Conservation (phyloP, 23 tunicate species). For the Halocynthia aurantium region DNA sequence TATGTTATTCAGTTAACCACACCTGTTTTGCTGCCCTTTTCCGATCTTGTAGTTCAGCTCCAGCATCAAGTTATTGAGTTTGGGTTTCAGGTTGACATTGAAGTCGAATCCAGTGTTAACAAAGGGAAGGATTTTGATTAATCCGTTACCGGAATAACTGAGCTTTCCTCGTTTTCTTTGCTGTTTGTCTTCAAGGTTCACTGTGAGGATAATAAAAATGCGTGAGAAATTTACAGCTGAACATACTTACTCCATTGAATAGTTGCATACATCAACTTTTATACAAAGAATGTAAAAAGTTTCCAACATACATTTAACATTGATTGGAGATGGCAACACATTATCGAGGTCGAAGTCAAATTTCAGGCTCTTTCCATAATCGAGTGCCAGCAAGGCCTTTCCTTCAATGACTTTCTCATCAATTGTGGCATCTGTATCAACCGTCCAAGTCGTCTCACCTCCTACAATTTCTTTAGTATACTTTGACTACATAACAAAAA, state of each 20-base stretch:
- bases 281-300: no score
- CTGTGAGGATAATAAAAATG: conserved; percentile 23
- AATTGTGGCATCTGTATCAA: no score
- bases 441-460: no score
- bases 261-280: no score
- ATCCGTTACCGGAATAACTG: conserved; percentile 36
- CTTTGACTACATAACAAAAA: no score
- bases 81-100: conserved; percentile 53
- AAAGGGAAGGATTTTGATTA: conserved; percentile 26
- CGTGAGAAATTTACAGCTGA: background rate
- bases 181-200: conserved; percentile 45
- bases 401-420: background rate
- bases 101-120: conserved; percentile 41
- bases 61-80: conserved; percentile 36
- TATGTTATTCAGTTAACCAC: background rate
- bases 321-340: conserved; percentile 10
- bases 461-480: no score
- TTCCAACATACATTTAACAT: conserved; percentile 6
- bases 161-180: conserved; percentile 11
- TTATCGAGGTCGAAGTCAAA: conserved; percentile 5
- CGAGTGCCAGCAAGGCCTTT: background rate
- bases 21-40: conserved; percentile 31
- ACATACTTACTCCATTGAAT: background rate
- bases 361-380: conserved; percentile 13
- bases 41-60: conserved; percentile 40